phyloP scores from a whole-genome alignment of 2,888 invertebrate species.

The Gisinianus flammeolus region DNA sequence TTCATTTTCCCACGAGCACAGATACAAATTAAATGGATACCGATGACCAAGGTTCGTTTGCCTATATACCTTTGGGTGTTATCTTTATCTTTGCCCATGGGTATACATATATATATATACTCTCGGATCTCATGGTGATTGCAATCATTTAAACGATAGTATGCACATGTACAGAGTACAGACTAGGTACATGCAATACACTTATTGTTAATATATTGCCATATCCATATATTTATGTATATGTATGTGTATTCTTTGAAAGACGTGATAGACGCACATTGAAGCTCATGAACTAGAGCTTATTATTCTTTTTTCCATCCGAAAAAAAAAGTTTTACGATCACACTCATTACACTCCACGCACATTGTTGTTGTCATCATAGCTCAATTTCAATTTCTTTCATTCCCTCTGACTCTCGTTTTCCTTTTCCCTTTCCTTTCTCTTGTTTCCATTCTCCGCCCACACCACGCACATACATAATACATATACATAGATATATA shows the following conservation, averaged over 20 bases:
- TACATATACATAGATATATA: too few relatives aligned
- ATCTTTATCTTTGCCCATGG: not conserved
- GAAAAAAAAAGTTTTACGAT: constrained; percentile 20
- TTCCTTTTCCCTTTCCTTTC: too few relatives aligned
- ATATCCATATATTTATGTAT: not conserved
- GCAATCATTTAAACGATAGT: not conserved
- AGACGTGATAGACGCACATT: constrained; percentile 31
- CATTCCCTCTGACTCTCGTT: too few relatives aligned
- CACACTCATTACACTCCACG: constrained; percentile 30
- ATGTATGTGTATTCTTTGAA: constrained; percentile 4
- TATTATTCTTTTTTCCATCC: constrained; percentile 9
- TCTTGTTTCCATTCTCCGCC: not conserved
- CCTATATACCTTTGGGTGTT: not conserved
- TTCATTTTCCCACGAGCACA: too few relatives aligned
- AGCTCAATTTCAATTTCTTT: constrained; percentile 29
- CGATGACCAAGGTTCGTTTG: too few relatives aligned
- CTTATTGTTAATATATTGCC: too few relatives aligned
- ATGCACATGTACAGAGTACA: not conserved
- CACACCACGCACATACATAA: not conserved
- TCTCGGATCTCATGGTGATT: not conserved
- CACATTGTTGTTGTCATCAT: constrained; percentile 34
- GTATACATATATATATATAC: not conserved
- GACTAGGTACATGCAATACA: not conserved
- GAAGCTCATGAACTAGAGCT: constrained; percentile 27
- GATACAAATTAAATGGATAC: too few relatives aligned